phyloP scores from a whole-genome alignment of 2,888 invertebrate genomes.

The Perizoma flavofasciatum region DNA sequence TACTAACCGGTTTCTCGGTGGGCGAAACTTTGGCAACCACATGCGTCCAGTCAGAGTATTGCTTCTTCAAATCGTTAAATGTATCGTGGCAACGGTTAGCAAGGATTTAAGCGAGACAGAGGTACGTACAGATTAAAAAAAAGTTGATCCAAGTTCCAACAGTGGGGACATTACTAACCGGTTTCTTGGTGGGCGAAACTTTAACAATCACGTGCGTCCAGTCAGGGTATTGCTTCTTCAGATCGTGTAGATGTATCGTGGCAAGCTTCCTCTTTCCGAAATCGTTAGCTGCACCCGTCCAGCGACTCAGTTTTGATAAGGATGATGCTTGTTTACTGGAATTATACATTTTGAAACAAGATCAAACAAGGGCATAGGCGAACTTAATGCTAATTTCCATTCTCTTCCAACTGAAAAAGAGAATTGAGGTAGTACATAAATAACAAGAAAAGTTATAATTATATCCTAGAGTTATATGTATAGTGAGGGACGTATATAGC shows the following conservation, averaged over 20 bases:
- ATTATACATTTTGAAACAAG: slow-evolving; percentile 32
- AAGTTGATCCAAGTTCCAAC: no score
- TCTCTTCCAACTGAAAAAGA: no score
- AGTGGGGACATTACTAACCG: slow-evolving; percentile 62
- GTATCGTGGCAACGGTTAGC: slow-evolving; percentile 68
- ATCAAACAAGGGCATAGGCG: no score
- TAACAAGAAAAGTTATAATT: no score
- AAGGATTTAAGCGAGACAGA: no score
- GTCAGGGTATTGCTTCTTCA: slow-evolving; percentile 80
- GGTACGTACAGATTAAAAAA: no score
- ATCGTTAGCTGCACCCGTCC: slow-evolving; percentile 64
- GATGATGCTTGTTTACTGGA: slow-evolving; percentile 69
- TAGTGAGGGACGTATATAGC: no score
- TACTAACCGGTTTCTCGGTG: slow-evolving; percentile 82
- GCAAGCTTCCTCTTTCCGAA: slow-evolving; percentile 75
- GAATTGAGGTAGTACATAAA: no score
- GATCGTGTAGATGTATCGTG: slow-evolving; percentile 84
- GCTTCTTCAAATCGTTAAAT: slow-evolving; percentile 84
- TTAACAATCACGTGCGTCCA: slow-evolving; percentile 89
- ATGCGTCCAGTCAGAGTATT: slow-evolving; percentile 86
- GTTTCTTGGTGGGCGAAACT: slow-evolving; percentile 85
- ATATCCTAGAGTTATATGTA: no score
- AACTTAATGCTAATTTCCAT: no score
- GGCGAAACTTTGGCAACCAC: slow-evolving; percentile 87
- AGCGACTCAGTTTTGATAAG: slow-evolving; percentile 64